Evolutionary conservation across 2,888 invertebrate genomes (phyloP).

Genomic region (Penaeus monodon): DNA sequence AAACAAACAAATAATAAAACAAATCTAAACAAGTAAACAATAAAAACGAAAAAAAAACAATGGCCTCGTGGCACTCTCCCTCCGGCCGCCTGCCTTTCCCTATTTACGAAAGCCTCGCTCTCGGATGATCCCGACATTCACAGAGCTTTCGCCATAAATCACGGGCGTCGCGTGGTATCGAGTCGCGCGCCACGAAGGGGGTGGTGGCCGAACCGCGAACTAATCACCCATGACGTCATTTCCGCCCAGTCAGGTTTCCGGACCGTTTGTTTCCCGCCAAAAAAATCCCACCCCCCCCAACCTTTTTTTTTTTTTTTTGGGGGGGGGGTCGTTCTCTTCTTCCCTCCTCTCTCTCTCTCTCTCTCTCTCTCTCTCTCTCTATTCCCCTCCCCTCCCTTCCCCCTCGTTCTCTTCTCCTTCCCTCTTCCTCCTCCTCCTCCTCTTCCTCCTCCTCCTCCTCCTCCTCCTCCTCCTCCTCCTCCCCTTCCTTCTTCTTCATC

Average conservation of each 20-base stretch:
- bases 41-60: too few relatives aligned
- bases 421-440: not conserved
- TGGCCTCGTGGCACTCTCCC: too few relatives aligned
- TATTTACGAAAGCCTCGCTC: not conserved
- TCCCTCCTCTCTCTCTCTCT: too few relatives aligned
- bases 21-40: too few relatives aligned
- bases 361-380: too few relatives aligned
- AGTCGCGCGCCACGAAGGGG: constrained; percentile 54
- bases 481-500: too few relatives aligned
- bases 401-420: not conserved
- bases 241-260: constrained; percentile 55
- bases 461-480: not conserved
- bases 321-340: too few relatives aligned
- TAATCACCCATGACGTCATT: constrained; percentile 63
- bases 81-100: not conserved
- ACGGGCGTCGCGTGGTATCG: constrained; percentile 48
- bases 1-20: too few relatives aligned
- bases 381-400: not conserved
- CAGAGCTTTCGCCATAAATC: constrained; percentile 56
- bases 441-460: not conserved
- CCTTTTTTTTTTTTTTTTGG: too few relatives aligned
- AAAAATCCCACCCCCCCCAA: too few relatives aligned
- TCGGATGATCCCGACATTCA: constrained; percentile 43
- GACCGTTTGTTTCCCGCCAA: constrained; percentile 55
- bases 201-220: constrained; percentile 54